Conservation (phyloP, 2,888 invertebrate species). For the Frankliniella intonsa region DNA sequence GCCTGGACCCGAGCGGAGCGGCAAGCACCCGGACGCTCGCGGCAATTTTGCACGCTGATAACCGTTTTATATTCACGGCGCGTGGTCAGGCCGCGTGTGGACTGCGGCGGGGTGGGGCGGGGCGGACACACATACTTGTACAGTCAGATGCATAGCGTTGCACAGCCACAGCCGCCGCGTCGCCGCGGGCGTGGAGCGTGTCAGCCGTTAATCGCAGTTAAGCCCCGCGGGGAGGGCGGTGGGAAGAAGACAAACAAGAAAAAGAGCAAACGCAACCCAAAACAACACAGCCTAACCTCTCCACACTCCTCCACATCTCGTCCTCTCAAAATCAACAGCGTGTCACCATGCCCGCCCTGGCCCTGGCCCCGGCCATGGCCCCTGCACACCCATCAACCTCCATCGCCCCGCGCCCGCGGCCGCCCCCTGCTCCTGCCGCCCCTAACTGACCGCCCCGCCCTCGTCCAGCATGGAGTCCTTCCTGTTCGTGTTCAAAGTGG, state of each 20-base stretch:
- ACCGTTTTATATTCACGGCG: too few species aligned
- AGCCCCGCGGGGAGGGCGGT: background rate
- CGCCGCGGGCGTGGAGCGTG: too few species aligned
- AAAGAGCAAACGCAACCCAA: background rate
- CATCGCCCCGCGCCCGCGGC: background rate
- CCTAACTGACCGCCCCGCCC: background rate
- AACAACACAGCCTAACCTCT: background rate
- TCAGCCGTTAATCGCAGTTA: too few species aligned
- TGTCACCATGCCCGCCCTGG: background rate
- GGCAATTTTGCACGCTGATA: too few species aligned
- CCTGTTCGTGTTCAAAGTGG: slow-evolving; percentile 5
- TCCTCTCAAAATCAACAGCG: background rate
- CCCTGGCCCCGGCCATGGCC: background rate
- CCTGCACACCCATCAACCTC: background rate
- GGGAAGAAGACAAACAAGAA: slow-evolving; percentile 1
- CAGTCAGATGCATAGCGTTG: too few species aligned
- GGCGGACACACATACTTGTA: too few species aligned
- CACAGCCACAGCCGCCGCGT: too few species aligned
- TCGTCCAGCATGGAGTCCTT: background rate
- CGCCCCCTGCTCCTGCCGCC: background rate
- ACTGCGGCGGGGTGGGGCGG: too few species aligned
- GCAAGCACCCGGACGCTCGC: too few species aligned
- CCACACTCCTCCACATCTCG: background rate
- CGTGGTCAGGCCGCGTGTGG: too few species aligned
- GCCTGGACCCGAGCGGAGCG: too few species aligned